Conservation (phyloP, 2,888 invertebrate species). For the Apeira syringaria region DNA sequence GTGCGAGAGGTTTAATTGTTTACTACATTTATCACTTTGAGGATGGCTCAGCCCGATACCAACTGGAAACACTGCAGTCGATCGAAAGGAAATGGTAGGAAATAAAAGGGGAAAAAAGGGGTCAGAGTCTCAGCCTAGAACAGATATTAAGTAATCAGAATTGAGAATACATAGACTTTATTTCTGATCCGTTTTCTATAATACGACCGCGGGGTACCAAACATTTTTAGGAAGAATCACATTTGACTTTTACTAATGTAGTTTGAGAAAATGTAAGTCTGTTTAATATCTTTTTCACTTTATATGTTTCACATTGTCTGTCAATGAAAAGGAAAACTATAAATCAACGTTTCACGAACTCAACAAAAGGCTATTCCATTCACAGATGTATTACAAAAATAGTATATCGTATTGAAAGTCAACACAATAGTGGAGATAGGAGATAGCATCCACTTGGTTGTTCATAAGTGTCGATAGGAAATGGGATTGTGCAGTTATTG, state of each 20-base stretch:
- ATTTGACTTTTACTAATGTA: slow-evolving; percentile 7
- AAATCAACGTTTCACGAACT: slow-evolving; percentile 41
- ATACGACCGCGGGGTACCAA: too few species aligned
- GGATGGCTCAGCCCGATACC: too few species aligned
- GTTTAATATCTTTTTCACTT: slow-evolving; percentile 8
- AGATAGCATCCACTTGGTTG: slow-evolving; percentile 40
- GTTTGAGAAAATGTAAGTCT: slow-evolving; percentile 13
- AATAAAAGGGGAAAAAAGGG: too few species aligned
- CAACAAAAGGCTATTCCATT: slow-evolving; percentile 34
- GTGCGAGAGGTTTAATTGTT: too few species aligned
- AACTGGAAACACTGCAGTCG: too few species aligned
- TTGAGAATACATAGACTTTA: too few species aligned
- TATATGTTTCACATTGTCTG: slow-evolving; percentile 14
- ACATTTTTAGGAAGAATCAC: background rate
- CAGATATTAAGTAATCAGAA: too few species aligned
- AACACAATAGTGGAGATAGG: slow-evolving; percentile 36
- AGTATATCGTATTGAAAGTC: slow-evolving; percentile 36
- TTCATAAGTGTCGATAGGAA: slow-evolving; percentile 61
- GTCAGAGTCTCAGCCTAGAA: too few species aligned
- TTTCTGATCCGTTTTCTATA: too few species aligned
- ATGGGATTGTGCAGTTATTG: slow-evolving; percentile 45
- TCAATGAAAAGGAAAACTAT: slow-evolving; percentile 33
- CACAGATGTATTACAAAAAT: slow-evolving; percentile 9
- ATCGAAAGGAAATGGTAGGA: too few species aligned
- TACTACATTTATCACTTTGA: too few species aligned